Evolutionary conservation across 2,888 invertebrate genomes (phyloP), one percentile per base, ranked within the genome.

Genomic region (Dicycla oo): DNA sequence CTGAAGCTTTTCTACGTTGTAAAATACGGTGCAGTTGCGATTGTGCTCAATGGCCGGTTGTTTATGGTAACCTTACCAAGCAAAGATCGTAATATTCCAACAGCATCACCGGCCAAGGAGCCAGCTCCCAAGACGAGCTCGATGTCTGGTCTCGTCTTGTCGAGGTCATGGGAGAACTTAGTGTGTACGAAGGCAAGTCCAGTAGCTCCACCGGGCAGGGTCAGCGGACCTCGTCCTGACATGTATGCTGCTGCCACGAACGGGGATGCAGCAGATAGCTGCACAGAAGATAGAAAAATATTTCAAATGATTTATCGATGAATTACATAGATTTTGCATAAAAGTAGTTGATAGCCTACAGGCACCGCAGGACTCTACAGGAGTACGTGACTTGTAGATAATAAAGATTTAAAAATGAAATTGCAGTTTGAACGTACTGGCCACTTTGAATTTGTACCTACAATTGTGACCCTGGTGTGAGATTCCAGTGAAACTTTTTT

Each of bases 71-170:
- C 64, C 58, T 92, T 94, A 90, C 97, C 98, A 26, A 97, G 92
- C 26, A 98, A 91, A 71, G 96, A 94, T 57, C 97, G 94, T 81
- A 98, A 91, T 54, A 97, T 96, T 20, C 98, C 97, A 66, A 97
- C 96, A 18, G 96, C 93, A 88, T 98, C 98, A 0, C 98, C 97
- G 67, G 97, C 97, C 13, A 98, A 92, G 0, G 97, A 97, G 0
- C 98, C 98, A 20, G 97, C 97, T 0, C 98, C 98, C 92, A 98
- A 96, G 13, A 98, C 98, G 20, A 98, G 93, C 90, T 98, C 98
- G 75, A 98, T 97, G 86, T 98, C 98, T 0, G 98, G 98, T 75
- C 98, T 97, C 78, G 97, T 98, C 0, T 97, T 97, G 85, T 97
- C 97, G 78, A 97, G 96, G 69, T 96, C 95, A 1, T 88, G 86